phyloP scores from a whole-genome alignment of 2,888 invertebrate genomes.

The Ornithoptera priamus region DNA sequence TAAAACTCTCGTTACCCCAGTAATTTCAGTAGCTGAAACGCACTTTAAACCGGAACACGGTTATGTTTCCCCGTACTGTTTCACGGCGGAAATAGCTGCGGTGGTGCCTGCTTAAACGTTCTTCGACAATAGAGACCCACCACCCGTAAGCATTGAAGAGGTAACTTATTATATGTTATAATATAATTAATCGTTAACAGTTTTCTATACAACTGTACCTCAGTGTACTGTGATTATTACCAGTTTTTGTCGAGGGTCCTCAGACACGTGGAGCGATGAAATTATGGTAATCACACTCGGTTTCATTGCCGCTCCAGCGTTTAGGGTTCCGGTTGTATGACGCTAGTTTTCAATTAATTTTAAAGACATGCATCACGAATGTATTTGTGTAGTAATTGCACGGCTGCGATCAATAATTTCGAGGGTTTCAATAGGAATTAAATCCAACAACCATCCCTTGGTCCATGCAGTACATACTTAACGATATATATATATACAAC shows the following conservation, averaged over 20 bases:
- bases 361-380: constrained; percentile 19
- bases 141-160: no score
- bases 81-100: no score
- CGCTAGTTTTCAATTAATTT: constrained; percentile 32
- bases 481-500: no score
- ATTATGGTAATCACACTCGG: constrained; percentile 76
- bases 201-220: constrained; percentile 49
- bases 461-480: background rate
- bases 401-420: constrained; percentile 15
- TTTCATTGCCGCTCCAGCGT: constrained; percentile 61
- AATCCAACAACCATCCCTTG: constrained; percentile 1
- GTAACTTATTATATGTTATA: no score
- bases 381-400: constrained; percentile 21
- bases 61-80: no score
- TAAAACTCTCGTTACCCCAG: no score
- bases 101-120: no score
- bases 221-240: constrained; percentile 71
- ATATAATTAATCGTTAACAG: constrained; percentile 5
- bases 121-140: no score
- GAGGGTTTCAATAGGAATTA: constrained; percentile 4
- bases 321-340: constrained; percentile 51
- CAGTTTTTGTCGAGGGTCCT: constrained; percentile 72
- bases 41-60: no score
- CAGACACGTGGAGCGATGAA: constrained; percentile 77
- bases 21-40: no score